Conservation (phyloP, 2,113 vertebrate genomes). For the Eubucco bourcierii region DNA sequence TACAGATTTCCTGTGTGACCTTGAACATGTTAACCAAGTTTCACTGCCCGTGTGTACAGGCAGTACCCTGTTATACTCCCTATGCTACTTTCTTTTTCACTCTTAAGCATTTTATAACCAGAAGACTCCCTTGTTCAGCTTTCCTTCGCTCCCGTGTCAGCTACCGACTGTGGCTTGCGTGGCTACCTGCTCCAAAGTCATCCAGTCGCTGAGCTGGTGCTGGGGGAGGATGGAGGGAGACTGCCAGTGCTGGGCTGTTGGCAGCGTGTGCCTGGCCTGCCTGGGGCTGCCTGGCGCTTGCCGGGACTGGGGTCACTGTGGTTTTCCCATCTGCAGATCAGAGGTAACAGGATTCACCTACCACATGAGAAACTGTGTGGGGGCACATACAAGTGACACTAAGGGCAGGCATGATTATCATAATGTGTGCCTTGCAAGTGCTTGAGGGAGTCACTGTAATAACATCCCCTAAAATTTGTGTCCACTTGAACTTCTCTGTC, state of each 20-base stretch:
- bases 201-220: background rate
- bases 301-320: background rate
- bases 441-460: slow-evolving; percentile 15
- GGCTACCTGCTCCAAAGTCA: background rate
- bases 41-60: background rate
- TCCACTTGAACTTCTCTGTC: slow-evolving; percentile 64
- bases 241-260: background rate
- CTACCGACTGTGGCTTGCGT: rapidly evolving
- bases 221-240: background rate
- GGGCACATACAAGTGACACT: background rate
- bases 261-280: background rate
- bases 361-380: background rate
- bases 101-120: background rate
- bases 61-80: background rate
- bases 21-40: slow-evolving; percentile 2
- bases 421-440: slow-evolving; percentile 9
- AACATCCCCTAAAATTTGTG: slow-evolving; percentile 56
- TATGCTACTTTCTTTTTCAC: background rate
- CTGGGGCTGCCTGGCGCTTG: background rate
- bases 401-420: background rate
- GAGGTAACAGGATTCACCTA: background rate
- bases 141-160: background rate
- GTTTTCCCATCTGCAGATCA: background rate
- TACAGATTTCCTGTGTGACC: background rate
- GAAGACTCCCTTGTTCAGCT: background rate